Conservation (phyloP, 2,113 vertebrate genomes). For the Pollimyrus isidori region DNA sequence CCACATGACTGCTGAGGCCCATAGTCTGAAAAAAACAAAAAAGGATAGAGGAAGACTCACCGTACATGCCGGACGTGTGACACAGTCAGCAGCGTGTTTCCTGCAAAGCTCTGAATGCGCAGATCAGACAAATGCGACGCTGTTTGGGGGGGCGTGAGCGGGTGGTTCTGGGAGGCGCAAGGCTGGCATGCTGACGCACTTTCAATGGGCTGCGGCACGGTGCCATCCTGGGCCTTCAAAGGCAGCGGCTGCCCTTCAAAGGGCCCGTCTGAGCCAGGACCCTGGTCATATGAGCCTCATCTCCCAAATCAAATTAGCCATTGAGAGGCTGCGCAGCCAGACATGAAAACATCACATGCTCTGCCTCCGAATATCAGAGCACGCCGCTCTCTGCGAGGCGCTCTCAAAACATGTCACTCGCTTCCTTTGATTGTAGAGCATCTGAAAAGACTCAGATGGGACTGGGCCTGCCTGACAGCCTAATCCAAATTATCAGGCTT, state of each 20-base stretch:
- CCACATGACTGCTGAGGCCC: background rate
- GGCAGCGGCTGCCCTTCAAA: background rate
- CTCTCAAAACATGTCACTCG: background rate
- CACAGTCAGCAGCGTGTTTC: background rate
- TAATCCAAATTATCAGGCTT: background rate
- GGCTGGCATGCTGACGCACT: slow-evolving; percentile 7
- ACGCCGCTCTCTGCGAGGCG: background rate
- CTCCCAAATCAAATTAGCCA: slow-evolving; percentile 23
- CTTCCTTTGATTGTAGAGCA: background rate
- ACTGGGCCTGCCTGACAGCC: background rate
- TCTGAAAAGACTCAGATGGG: background rate
- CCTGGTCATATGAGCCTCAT: slow-evolving; percentile 19
- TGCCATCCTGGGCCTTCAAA: slow-evolving; percentile 2
- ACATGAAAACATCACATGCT: slow-evolving; percentile 28
- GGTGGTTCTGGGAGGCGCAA: background rate
- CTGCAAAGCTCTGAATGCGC: background rate
- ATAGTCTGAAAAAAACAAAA: background rate
- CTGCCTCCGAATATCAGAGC: slow-evolving; percentile 12
- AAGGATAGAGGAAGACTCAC: background rate
- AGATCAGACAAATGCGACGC: no score
- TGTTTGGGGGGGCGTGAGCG: background rate
- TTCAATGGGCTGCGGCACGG: background rate
- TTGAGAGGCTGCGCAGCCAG: background rate
- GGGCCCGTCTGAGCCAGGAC: background rate
- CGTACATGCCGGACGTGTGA: background rate